These are phyloP conservation scores for Cotesia congregata DNA, from an alignment of 2,888 invertebrate genomes.

Conservation along the genomic window DNA sequence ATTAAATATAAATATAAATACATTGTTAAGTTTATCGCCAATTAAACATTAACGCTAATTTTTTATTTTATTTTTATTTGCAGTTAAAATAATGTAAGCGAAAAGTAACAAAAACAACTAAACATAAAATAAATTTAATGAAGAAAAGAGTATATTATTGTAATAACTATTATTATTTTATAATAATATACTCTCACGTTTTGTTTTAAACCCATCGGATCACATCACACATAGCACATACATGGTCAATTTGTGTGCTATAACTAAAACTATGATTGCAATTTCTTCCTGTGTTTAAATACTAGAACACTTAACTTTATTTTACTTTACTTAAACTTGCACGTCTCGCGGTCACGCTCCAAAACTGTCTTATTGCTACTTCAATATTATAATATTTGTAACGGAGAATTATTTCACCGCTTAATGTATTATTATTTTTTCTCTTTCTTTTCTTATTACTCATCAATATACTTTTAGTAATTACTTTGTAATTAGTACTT, in stretches of 20 bases:
- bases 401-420: conserved; percentile 57
- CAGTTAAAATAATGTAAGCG: too few relatives aligned
- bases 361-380: conserved; percentile 66
- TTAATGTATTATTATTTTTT: conserved; percentile 50
- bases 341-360: conserved; percentile 65
- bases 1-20: too few relatives aligned
- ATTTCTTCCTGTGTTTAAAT: conserved; percentile 50
- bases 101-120: too few relatives aligned
- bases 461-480: background rate
- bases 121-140: background rate
- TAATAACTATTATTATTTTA: background rate
- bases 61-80: too few relatives aligned
- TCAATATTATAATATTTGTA: conserved; percentile 63
- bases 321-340: conserved; percentile 24
- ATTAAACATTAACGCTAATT: too few relatives aligned
- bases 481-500: conserved; percentile 5
- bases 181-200: conserved; percentile 1
- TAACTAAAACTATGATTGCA: conserved; percentile 22
- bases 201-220: background rate
- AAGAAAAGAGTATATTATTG: background rate
- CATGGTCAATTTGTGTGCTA: background rate
- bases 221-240: background rate
- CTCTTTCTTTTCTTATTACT: conserved; percentile 26
- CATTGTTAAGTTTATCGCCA: too few relatives aligned
- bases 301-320: conserved; percentile 52